Base-by-base conservation (phyloP, 2,797 vertebrate species). In the Danio kyathit region DNA sequence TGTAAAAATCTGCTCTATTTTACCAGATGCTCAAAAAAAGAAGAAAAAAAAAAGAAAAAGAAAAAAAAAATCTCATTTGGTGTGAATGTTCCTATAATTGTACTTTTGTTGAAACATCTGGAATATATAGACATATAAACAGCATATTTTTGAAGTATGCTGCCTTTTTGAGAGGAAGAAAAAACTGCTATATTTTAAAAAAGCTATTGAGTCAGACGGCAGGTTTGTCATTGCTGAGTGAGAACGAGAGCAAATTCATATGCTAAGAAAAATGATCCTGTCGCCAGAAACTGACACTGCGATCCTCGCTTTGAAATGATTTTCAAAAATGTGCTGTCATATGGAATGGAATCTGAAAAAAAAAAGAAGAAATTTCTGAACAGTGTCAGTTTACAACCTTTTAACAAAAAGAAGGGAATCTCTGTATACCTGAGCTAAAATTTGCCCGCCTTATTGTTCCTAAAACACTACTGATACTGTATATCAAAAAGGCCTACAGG, bases 81-180 rank as follows among this genome's bases (percentile, higher is more conserved):
- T 41, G 43, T 59, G 64, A 59, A 48, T 52, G 66, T 60, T 70
- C 56, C n/a, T 9, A 60, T 3, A 59, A 17, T 40, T 48, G 9
- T 67, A 56, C 61, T 71, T 79, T 79, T 71, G 57, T 63, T 61
- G 29, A 52, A 71, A 61, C 76, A 71, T 57, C 52, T 79, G 66
- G 66, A 71, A 40, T 63, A 80, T 17, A 63, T 46, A 63, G 3
- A 73, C 5, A 46, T 46, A 52, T 56, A 43, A 41, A 78, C 76
- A 43, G 54, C 79, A 79, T 79, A 79, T 79, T 79, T 79, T 79
- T 79, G 16, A 70, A 51, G 38, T 74, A 61, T 74, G 41, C 72
- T 60, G 56, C 54, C 3, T 49, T 63, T 64, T 76, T 29, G 38
- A 80, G 57, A 11, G 13, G 40, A n/a, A 51, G 6, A 70, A 14